phyloP scores from a whole-genome alignment of 2,797 vertebrate genomes.

The Allobates femoralis region DNA sequence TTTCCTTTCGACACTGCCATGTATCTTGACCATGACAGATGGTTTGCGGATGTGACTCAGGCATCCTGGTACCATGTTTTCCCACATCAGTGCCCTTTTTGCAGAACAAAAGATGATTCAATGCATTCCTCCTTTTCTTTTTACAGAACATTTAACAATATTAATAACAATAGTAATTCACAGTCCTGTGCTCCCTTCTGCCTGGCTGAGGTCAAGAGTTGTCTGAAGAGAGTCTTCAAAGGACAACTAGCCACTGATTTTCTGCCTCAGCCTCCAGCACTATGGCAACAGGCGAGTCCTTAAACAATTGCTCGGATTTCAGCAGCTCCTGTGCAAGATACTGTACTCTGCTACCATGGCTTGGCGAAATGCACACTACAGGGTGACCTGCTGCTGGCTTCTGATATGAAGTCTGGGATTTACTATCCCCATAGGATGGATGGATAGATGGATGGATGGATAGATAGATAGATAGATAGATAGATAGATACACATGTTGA shows the following conservation, averaged over 20 bases:
- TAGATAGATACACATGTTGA: no score
- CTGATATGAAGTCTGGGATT: no score
- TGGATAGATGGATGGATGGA: no score
- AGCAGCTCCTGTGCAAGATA: conserved; percentile 65
- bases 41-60: conserved; percentile 25
- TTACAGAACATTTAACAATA: conserved; percentile 52
- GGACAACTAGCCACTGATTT: conserved; percentile 73
- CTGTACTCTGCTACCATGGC: neutral
- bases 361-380: neutral
- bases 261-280: conserved; percentile 71
- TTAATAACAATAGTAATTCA: conserved; percentile 44
- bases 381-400: neutral
- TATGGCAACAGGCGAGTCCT: conserved; percentile 82
- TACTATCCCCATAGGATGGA: no score
- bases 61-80: conserved; percentile 38
- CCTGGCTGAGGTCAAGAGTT: conserved; percentile 60
- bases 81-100: conserved; percentile 34
- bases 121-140: conserved; percentile 1
- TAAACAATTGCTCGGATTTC: conserved; percentile 65
- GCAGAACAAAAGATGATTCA: conserved; percentile 43
- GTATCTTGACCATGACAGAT: conserved; percentile 53
- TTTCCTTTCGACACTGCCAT: conserved; percentile 29
- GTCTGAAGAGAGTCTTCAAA: conserved; percentile 75
- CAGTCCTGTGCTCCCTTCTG: conserved; percentile 29
- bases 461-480: no score